Evolutionary conservation across 2,113 vertebrate species (phyloP), one percentile per base, ranked within the genome.

Genomic region (Todiramphus chloris): DNA sequence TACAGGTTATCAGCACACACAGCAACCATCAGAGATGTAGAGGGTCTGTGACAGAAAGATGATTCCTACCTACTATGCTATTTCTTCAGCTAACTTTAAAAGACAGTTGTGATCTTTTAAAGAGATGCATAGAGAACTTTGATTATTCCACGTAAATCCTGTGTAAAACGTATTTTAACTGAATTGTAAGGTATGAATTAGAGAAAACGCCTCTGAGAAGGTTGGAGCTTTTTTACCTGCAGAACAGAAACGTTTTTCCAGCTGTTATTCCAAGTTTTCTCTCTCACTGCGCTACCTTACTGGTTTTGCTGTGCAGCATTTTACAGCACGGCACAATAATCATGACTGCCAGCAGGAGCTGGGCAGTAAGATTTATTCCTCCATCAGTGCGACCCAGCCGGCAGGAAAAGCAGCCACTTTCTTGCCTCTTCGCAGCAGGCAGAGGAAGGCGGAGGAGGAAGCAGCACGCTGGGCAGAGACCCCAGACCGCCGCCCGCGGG

Each of bases 301-400:
- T 18, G 51, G 55, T 31, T 74, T 5, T 6, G 72, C 90, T 5
- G 90, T 11, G 74, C 87, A 59, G 78, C 74, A 37, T 48, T 13
- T 56, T 16, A 2, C 67, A 58, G 83, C 85, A 13, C 53, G 50
- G 7, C 83, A 50, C 73, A 8, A 14, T 11, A 27, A 0, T 0
- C 35, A 23, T 1, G 0, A 1, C 35, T 1, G 59, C 75, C 79
- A 2, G 74, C 86, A 43, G 85, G 46, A 44, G 43, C 48, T 4
- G 63, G 53, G 87, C 91, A 17, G 16, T 2, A 1, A 12, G 43
- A 37, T 31, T 12, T 24, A 1, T 2, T 17, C 63, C 83, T 48
- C 75, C 67, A 10, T 0, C 74, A 55, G 25, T 0, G 23, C 21
- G 0, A 35, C 4, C 20, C 30, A 2, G 35, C 0, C 92, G 5